phyloP scores from a whole-genome alignment of 2,888 invertebrate genomes.

The Esperia sulphurella region DNA sequence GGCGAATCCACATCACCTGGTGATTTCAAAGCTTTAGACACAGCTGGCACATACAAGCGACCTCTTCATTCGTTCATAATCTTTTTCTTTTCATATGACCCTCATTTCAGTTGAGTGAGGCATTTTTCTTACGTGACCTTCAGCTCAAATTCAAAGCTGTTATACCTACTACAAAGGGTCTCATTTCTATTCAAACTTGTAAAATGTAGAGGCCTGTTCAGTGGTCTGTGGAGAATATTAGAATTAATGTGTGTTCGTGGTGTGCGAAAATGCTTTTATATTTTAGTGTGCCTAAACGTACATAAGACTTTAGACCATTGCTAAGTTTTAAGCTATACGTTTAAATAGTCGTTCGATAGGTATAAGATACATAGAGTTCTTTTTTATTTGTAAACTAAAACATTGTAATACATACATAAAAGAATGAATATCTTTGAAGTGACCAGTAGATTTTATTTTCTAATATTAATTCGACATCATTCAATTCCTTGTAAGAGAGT shows the following conservation, averaged over 20 bases:
- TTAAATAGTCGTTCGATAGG: too few relatives aligned
- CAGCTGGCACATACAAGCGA: constrained; percentile 7
- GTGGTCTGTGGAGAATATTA: not conserved
- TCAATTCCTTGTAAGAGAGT: too few relatives aligned
- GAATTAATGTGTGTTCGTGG: not conserved
- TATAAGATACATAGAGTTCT: too few relatives aligned
- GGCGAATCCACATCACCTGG: not conserved
- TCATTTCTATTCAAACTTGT: not conserved
- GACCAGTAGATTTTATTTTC: too few relatives aligned
- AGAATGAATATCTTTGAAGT: too few relatives aligned
- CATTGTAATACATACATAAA: too few relatives aligned
- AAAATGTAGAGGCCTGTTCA: not conserved
- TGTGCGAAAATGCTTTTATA: not conserved
- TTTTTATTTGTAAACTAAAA: too few relatives aligned
- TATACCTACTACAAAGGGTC: not conserved
- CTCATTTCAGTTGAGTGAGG: constrained; percentile 44
- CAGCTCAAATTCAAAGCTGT: constrained; percentile 15
- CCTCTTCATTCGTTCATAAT: constrained; percentile 34
- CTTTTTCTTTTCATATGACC: constrained; percentile 41
- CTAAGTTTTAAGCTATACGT: too few relatives aligned
- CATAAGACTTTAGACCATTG: too few relatives aligned
- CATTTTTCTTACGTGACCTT: constrained; percentile 44
- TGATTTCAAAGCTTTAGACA: constrained; percentile 5
- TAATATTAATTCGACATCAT: too few relatives aligned
- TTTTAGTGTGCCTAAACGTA: too few relatives aligned